phyloP scores from a whole-genome alignment of 1,140 invertebrate genomes.

The Sitobion miscanthi region DNA sequence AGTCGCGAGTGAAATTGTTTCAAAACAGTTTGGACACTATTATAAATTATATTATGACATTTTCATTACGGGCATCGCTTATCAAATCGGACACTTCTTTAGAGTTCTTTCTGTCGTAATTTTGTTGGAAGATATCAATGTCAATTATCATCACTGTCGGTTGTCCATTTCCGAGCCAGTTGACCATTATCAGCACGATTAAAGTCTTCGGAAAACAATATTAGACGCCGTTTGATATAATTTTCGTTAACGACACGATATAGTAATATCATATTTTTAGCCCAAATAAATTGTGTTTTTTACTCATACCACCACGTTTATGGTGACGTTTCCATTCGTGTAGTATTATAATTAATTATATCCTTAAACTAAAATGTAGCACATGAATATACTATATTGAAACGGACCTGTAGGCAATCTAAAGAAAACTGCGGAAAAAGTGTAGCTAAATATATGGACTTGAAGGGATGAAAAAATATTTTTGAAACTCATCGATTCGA shows the following conservation, averaged over 20 bases:
- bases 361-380: no score
- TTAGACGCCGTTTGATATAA: not conserved
- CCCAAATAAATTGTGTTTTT: not conserved
- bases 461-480: not conserved
- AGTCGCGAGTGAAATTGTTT: not conserved
- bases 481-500: not conserved
- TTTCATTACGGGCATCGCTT: conserved; percentile 16
- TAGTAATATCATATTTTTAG: not conserved
- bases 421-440: not conserved
- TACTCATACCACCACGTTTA: not conserved
- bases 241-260: not conserved
- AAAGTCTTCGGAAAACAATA: not conserved
- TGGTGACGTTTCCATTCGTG: no score
- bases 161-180: not conserved
- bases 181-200: not conserved
- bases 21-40: not conserved
- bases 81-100: conserved; percentile 28
- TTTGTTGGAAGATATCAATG: not conserved
- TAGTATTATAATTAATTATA: no score
- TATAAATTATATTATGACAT: conserved; percentile 34
- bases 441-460: not conserved
- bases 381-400: not conserved
- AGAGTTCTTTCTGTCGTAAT: conserved; percentile 25
- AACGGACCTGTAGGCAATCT: not conserved
- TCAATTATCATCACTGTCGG: not conserved